Conservation (phyloP, 2,113 vertebrate species). For the Rutilus rutilus region DNA sequence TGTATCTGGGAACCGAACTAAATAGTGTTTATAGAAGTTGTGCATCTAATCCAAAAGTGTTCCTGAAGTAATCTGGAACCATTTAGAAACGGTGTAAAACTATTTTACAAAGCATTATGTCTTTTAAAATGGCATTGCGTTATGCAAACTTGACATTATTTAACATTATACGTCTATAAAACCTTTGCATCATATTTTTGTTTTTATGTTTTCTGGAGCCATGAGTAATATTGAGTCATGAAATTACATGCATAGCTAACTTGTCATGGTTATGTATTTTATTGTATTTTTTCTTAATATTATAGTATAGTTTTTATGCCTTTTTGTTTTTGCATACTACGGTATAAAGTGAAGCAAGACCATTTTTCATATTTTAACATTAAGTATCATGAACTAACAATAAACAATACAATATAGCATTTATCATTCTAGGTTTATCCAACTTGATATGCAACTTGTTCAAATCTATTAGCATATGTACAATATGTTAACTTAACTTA, state of each 20-base stretch:
- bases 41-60: not conserved
- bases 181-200: not conserved
- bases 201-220: not conserved
- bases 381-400: not conserved
- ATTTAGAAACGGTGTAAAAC: not conserved
- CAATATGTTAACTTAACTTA: not conserved
- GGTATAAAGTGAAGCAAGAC: not conserved
- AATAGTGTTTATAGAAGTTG: slow-evolving; percentile 1
- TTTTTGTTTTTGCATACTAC: not conserved
- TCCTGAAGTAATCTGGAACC: not conserved
- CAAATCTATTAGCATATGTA: no score
- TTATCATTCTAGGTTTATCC: not conserved
- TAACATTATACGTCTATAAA: not conserved
- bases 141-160: not conserved
- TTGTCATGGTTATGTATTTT: not conserved
- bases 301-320: not conserved
- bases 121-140: not conserved
- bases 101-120: not conserved
- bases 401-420: not conserved
- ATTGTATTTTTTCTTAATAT: not conserved
- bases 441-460: no score
- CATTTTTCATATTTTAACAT: not conserved
- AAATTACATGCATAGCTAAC: not conserved
- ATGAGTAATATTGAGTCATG: no score
- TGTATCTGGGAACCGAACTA: not conserved